A percentile compares a stretch with the other conserved stretches of the same genome.
phyloP scores from a whole-genome alignment of 2,797 vertebrate genomes.

The Acestrorhynchus altus region DNA sequence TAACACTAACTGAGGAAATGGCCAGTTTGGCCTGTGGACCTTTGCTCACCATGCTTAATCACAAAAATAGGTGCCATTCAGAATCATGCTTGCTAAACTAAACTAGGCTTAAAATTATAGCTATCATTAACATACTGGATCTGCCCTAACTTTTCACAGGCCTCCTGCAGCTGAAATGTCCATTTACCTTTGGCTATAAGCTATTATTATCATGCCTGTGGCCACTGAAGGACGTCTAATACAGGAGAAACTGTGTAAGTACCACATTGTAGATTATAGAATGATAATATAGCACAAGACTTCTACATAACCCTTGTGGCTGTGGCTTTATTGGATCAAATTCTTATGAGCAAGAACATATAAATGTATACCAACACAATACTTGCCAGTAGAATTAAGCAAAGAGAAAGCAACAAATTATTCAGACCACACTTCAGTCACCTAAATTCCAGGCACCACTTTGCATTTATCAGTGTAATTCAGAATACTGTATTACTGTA shows the following conservation, averaged over 20 bases:
- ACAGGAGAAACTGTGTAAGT: constrained; percentile 2
- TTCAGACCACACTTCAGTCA: neutral
- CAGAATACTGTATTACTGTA: neutral
- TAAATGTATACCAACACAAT: too few species aligned
- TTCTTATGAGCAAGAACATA: too few species aligned
- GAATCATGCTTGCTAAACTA: constrained; percentile 45
- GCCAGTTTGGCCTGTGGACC: neutral
- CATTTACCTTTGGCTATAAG: constrained; percentile 14
- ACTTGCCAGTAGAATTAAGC: too few species aligned
- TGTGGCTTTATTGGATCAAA: neutral
- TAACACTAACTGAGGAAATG: neutral
- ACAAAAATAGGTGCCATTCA: constrained; percentile 8
- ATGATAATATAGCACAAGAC: neutral
- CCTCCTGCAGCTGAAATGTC: constrained; percentile 33
- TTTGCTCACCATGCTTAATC: neutral
- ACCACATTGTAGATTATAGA: constrained; percentile 12
- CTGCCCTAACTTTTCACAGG: constrained; percentile 46
- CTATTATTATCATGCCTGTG: constrained; percentile 17
- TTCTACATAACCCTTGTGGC: neutral
- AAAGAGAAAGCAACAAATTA: too few species aligned
- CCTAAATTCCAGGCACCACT: neutral
- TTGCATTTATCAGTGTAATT: neutral
- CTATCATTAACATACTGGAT: constrained; percentile 44
- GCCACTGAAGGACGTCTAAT: constrained; percentile 26
- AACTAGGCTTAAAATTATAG: constrained; percentile 52